Conservation (phyloP, 1,140 invertebrate species). For the Forficula auricularia region DNA sequence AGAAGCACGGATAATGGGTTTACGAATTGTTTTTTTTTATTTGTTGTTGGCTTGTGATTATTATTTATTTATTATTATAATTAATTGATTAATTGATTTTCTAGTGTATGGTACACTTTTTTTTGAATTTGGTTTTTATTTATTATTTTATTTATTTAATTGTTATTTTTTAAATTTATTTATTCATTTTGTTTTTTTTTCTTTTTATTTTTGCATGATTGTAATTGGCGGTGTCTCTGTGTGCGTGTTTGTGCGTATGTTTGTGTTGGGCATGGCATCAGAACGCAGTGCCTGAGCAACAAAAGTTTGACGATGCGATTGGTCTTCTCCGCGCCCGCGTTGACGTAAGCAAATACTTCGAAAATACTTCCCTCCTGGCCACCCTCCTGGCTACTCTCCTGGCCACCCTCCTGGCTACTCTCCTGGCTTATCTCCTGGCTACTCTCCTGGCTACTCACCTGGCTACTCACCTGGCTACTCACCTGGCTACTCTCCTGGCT, state of each 20-base stretch:
- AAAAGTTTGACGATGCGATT: conserved; percentile 76
- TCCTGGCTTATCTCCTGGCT: too few species aligned
- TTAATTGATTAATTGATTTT: conserved; percentile 35
- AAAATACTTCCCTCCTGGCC: too few species aligned
- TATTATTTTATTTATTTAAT: conserved; percentile 19
- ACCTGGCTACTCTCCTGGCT: too few species aligned
- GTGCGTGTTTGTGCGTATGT: conserved; percentile 4
- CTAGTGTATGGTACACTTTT: too few species aligned
- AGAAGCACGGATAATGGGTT: conserved; percentile 15
- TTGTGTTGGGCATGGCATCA: conserved; percentile 17
- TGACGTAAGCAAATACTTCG: conserved; percentile 37
- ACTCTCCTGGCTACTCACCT: too few species aligned
- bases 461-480: too few species aligned
- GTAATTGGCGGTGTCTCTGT: background rate
- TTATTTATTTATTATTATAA: conserved; percentile 33
- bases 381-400: too few species aligned
- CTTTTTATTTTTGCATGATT: conserved; percentile 12
- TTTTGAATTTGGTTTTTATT: conserved; percentile 28
- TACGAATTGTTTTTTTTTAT: conserved; percentile 17
- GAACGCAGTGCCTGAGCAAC: conserved; percentile 54
- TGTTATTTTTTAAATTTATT: conserved; percentile 15
- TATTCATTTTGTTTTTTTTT: conserved; percentile 25
- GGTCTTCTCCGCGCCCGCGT: conserved; percentile 70
- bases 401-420: too few species aligned
- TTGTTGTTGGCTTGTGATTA: conserved; percentile 31